Percentiles rank a stretch among this genome's conserved stretches.
Conservation (phyloP, 2,888 invertebrate species). For the Calliopum simillimum region DNA sequence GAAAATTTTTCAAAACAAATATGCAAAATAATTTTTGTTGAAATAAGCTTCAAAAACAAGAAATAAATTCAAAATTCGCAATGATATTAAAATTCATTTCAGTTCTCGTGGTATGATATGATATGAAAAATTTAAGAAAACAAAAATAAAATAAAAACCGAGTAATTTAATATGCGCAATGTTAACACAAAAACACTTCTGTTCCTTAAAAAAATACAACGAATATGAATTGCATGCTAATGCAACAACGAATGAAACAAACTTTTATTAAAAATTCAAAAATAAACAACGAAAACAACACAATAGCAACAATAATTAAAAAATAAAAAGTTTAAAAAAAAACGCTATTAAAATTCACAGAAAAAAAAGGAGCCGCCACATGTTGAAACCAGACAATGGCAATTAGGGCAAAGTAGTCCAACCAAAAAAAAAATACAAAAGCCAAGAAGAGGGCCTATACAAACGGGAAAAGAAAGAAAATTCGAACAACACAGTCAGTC, state of each 20-base stretch:
- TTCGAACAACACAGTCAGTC: slow-evolving; percentile 23
- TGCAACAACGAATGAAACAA: slow-evolving; percentile 3
- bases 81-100: too few species aligned
- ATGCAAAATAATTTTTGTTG: too few species aligned
- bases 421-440: background rate
- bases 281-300: slow-evolving; percentile 18
- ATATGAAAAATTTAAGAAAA: too few species aligned
- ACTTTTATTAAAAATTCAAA: background rate
- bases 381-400: background rate
- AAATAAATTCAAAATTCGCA: too few species aligned
- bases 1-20: too few species aligned
- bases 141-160: background rate
- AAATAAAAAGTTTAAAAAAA: background rate
- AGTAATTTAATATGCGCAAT: too few species aligned
- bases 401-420: background rate
- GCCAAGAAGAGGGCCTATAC: background rate
- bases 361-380: background rate
- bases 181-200: too few species aligned
- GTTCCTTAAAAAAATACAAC: slow-evolving; percentile 3
- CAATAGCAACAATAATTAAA: slow-evolving; percentile 6
- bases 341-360: too few species aligned
- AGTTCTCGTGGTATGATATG: too few species aligned
- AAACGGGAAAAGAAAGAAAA: background rate
- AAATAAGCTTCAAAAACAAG: too few species aligned
- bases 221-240: slow-evolving; percentile 2